Percentiles rank a stretch among this genome's conserved stretches.
These are phyloP conservation scores for Apamea crenata DNA, from an alignment of 2,888 invertebrate genomes.

Conservation along the genomic window DNA sequence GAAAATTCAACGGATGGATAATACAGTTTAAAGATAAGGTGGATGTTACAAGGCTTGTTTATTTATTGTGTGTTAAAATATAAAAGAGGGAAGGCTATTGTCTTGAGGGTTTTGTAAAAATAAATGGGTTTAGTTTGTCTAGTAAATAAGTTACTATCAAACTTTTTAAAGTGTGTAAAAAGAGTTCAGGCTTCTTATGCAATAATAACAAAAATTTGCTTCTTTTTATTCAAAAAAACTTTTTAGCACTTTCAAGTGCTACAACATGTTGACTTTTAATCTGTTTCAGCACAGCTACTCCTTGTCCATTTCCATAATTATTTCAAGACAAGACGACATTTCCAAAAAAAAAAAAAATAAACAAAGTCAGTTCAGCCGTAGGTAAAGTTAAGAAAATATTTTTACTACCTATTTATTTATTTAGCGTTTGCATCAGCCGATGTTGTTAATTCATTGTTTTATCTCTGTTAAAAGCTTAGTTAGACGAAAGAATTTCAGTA, in stretches of 20 bases:
- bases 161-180: no score
- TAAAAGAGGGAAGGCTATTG: background rate
- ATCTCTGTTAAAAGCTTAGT: background rate
- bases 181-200: no score
- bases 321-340: background rate
- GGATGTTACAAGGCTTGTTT: background rate
- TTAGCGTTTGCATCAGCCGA: background rate
- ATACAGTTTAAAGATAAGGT: conserved; percentile 46
- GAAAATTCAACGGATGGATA: conserved; percentile 33
- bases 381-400: no score
- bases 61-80: background rate
- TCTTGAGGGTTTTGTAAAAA: no score
- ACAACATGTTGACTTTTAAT: no score
- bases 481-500: background rate
- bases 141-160: no score
- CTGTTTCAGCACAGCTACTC: background rate
- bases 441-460: background rate
- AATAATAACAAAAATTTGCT: no score
- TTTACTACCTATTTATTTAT: background rate
- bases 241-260: no score
- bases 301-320: background rate
- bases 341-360: no score
- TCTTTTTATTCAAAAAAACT: no score
- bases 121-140: no score
- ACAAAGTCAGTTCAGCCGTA: background rate